Percentiles rank a stretch among this genome's conserved stretches.
Evolutionary conservation across 30 jellyfish, hydroid and myxozoan genomes (phyloP).

Genomic region (Pseudorhiza aurosa): DNA sequence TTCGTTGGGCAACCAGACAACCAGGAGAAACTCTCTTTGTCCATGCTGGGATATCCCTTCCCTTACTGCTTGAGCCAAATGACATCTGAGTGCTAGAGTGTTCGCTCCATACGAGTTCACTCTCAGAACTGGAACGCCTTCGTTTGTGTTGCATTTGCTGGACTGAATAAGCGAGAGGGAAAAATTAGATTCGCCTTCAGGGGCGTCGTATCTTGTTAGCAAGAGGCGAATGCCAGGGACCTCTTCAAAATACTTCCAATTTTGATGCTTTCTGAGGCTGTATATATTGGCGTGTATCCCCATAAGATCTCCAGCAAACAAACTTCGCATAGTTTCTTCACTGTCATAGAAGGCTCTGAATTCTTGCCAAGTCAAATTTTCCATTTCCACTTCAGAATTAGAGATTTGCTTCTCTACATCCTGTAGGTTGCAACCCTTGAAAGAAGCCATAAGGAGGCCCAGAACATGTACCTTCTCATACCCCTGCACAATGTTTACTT

Average conservation of each 20-base stretch:
- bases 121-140: not conserved
- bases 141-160: not conserved
- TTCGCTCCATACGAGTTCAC: not conserved
- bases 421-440: too few species aligned
- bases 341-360: not conserved
- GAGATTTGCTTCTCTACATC: not conserved
- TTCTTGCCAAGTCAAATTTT: not conserved
- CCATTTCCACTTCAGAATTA: not conserved
- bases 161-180: not conserved
- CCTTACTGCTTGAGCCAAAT: not conserved
- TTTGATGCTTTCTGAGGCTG: not conserved
- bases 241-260: not conserved
- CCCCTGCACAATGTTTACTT: not conserved
- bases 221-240: not conserved
- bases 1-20: not conserved
- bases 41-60: not conserved
- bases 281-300: not conserved
- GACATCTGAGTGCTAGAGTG: not conserved
- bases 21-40: not conserved
- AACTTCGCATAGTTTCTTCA: not conserved
- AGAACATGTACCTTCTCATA: not conserved
- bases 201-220: not conserved
- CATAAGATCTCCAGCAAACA: not conserved
- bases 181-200: not conserved
- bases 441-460: not conserved